phyloP scores from a whole-genome alignment of 2,888 invertebrate genomes.

The Chalcosyrphus nemorum region DNA sequence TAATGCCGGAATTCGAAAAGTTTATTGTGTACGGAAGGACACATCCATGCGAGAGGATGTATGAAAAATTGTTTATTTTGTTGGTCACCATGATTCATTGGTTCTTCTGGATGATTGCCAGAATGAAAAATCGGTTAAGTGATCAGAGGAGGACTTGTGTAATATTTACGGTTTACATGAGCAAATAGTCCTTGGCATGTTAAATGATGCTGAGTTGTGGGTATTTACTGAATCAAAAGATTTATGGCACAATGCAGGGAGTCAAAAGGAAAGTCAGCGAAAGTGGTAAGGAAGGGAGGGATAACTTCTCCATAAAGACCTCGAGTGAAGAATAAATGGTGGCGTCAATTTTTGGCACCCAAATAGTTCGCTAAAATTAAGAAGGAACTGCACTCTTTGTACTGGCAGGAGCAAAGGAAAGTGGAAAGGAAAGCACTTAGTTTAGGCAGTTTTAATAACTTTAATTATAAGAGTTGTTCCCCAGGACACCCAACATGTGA shows the following conservation, averaged over 20 bases:
- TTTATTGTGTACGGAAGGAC: not conserved
- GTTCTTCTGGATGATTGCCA: constrained; percentile 37
- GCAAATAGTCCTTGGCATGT: constrained; percentile 10
- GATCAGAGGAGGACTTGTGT: constrained; percentile 30
- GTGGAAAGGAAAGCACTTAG: too few relatives aligned
- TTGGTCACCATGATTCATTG: constrained; percentile 53
- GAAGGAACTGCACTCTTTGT: too few relatives aligned
- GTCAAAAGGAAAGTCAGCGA: not conserved
- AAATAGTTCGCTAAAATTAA: too few relatives aligned
- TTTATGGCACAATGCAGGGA: not conserved
- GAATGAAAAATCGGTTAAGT: constrained; percentile 37
- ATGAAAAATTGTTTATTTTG: constrained; percentile 45
- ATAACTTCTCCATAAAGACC: too few relatives aligned
- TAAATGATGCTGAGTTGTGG: not conserved
- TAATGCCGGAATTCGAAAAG: not conserved
- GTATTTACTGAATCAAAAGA: constrained; percentile 18
- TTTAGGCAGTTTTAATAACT: too few relatives aligned
- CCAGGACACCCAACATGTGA: too few relatives aligned
- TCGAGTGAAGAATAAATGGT: too few relatives aligned
- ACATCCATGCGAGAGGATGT: constrained; percentile 5
- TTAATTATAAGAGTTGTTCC: too few relatives aligned
- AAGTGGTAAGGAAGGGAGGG: too few relatives aligned
- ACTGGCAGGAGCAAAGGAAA: too few relatives aligned
- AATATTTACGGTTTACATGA: not conserved
- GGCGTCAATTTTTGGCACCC: too few relatives aligned